Base-by-base conservation (phyloP, 2,797 vertebrate species). In the Knipowitschia caucasica region DNA sequence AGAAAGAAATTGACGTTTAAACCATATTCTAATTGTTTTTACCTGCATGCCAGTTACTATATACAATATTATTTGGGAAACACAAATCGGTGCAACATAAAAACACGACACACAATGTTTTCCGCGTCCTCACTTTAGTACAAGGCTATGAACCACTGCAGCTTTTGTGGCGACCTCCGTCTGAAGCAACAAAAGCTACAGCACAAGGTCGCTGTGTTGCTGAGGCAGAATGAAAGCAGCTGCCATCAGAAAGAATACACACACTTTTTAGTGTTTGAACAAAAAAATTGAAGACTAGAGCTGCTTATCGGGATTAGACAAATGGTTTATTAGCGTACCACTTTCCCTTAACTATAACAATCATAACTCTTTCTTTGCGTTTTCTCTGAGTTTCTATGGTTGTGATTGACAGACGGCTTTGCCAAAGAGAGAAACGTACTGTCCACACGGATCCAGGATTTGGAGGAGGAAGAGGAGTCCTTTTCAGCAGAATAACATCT, bases 121-220 rank as follows among this genome's bases (percentile, higher is more conserved):
- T 12, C 11, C 21, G 4, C n/a, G 9, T 65, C 53, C 46, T 15
- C 55, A 64, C 59, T 67, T 74, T 63, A 71, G 51, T 69, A 44
- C 47, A 58, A 29, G 42, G 44, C 64, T 35, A 47, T 25, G 42
- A 44, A 44, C 42, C 15, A 44, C 42, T 44, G 42, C 42, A 15
- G 52, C 45, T 46, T 24, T 50, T 50, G 45, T 66, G 66, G 68
- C 69, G 53, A 26, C 54, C 42, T 67, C 46, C 59, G 64, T 67
- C 77, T 75, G 62, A 38, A 53, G 31, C 50, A 35, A 50, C 53
- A 64, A n/a, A 59, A 50, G 66, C 53, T 64, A 20, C 67, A 73
- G 64, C 24, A 60, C 65, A 69, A 69, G 73, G 69, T 78, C 71
- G 59, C 31, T 55, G 20, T 39, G 59, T 60, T 23, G 1, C 40